These are phyloP conservation scores for Argyrosomus regius DNA, from an alignment of 2,797 vertebrate species.

Conservation along the genomic window DNA sequence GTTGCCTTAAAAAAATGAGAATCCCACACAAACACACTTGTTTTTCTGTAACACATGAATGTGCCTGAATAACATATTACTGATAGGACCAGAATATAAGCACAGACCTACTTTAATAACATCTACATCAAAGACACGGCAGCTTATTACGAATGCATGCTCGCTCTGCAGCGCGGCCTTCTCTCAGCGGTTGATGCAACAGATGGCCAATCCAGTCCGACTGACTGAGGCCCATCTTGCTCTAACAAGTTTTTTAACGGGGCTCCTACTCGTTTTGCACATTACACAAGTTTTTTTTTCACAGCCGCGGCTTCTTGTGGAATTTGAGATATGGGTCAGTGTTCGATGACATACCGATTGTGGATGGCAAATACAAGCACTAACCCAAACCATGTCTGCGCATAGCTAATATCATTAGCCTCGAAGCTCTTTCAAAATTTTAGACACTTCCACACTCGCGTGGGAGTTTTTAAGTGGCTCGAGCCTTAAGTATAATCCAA, in stretches of 20 bases:
- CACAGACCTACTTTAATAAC: background rate
- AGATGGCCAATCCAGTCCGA: constrained; percentile 65
- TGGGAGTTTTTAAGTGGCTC: constrained; percentile 48
- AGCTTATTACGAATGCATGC: constrained; percentile 10
- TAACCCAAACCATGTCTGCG: background rate
- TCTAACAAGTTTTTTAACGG: constrained; percentile 60
- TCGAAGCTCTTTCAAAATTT: background rate
- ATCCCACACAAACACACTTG: constrained; percentile 9
- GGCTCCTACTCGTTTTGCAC: constrained; percentile 67
- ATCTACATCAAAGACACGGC: background rate
- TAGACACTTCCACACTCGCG: constrained; percentile 15
- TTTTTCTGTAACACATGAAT: background rate
- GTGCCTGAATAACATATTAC: background rate
- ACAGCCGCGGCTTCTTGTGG: constrained; percentile 23
- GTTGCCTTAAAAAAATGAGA: background rate
- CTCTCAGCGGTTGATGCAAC: constrained; percentile 55
- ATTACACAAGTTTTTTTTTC: constrained; percentile 1
- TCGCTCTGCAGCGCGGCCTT: constrained; percentile 14
- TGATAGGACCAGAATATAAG: background rate
- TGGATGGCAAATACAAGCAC: constrained; percentile 17
- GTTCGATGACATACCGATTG: constrained; percentile 13
- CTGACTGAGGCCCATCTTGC: constrained; percentile 37
- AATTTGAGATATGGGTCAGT: constrained; percentile 45
- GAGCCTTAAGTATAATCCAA: constrained; percentile 32
- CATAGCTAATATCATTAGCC: background rate